Base-by-base conservation (phyloP, 2,888 invertebrate genomes). In the Ceratothoa steindachneri region DNA sequence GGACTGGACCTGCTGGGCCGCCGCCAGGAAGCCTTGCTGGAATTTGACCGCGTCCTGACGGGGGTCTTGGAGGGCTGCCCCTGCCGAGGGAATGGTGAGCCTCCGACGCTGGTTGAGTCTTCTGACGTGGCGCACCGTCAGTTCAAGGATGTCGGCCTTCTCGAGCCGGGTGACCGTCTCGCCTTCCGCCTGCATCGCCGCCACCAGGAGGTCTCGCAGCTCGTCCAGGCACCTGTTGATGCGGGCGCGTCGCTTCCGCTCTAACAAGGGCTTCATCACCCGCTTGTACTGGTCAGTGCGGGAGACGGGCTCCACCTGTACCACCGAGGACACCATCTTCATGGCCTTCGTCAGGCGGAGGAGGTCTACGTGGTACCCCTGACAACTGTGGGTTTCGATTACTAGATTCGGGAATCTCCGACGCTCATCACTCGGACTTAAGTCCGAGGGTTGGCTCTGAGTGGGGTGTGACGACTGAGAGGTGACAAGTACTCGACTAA, bases 231-330 rank as follows among this genome's bases (percentile, higher is more conserved):
- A 93, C 82, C 92, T 90, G 85, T 94, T 94, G 87, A 94, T 94
- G 84, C 93, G 88, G 81, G 93, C 93, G 82, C 93, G 88, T 78
- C 93, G 89, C 84, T 93, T 93, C 82, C 93, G 89, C 86, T 94
- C 93, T 82, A 94, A 87, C 90, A 93, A 90, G 82, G 93, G 94
- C 85, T 94, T 93, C 93, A 93, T 93, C 83, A 94, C 93, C 87
- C 78, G 68, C 52, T 78, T 78, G 67, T 78, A 78, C 64, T 78
- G 78, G 55, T 78, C 78, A 29, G 75, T 78, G 64, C 78, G 75
- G 52, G 75, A 75, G 75, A 78, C 78, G 15, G 78, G 75, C 64
- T 78, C 78, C 51, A 74, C 69, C 24, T 73, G 75, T 41, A 75
- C 72, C n/a, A 71, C 30, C 9, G 78, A 78, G 3, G 78, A 75